Base-by-base conservation (phyloP, 1,140 invertebrate species). In the Heliconius nattereri region DNA sequence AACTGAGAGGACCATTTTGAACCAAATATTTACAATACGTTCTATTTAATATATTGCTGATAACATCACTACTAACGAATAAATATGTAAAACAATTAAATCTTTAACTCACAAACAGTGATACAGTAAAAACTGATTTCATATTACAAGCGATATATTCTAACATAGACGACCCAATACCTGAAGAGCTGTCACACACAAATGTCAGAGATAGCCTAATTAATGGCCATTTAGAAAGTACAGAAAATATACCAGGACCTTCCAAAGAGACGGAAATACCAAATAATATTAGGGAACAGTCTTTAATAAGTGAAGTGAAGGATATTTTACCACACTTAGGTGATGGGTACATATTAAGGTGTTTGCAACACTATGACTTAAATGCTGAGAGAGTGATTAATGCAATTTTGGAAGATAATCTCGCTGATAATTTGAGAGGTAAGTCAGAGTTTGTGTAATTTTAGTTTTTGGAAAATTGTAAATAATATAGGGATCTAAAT, bases 281-380 rank as follows among this genome's bases (percentile, higher is more conserved):
- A 0, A 85, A 92, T 79, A 90, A 95, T 81, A 83, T 95, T 26
- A 93, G 95, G 83, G 89, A 97, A 66, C 94, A 96, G 76, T 95
- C 95, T 9, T 91, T 96, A 32, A 96, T 98, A 35, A 95, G 95
- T 40, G 95, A 96, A 92, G 96, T 98, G 5, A 96, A 96, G 87
- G 98, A 98, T 87, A 96, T 98, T 76, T 94, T 99, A 29, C 97
- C 97, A 29, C 95, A 98, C 90, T 94, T 98, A 73, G 97, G 97
- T 2, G 97, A 97, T 86, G 97, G 95, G 3, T 96, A 96, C 86
- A 95, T 97, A 78, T 89, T 97, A 90, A 95, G 96, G 87, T 97
- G 98, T 86, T 94, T 98, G 16, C 94, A 97, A 78, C 94, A 97
- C 85, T 98, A 97, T 81, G 96, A 97, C 49, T 97, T 97, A 87